phyloP scores from a whole-genome alignment of 2,888 invertebrate genomes.

The Rhopalosiphum nymphaeae region DNA sequence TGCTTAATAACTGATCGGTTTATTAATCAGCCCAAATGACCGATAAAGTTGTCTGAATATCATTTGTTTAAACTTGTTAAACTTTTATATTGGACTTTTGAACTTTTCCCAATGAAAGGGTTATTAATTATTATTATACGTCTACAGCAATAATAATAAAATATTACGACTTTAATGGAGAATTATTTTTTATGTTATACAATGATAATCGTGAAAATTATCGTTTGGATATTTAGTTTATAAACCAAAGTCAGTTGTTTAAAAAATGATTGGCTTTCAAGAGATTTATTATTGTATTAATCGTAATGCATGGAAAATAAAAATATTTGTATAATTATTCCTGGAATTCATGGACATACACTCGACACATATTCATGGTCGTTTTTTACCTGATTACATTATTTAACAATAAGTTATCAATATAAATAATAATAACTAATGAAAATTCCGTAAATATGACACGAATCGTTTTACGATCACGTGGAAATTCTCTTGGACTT shows the following conservation, averaged over 20 bases:
- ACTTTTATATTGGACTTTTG: constrained; percentile 17
- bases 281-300: not conserved
- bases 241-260: not conserved
- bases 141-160: not conserved
- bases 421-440: constrained; percentile 20
- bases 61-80: constrained; percentile 6
- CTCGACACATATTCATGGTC: not conserved
- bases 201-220: not conserved
- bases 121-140: not conserved
- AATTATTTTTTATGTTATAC: not conserved
- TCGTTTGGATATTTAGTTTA: not conserved
- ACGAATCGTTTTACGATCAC: constrained; percentile 22
- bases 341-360: not conserved
- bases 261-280: not conserved
- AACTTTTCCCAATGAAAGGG: constrained; percentile 13
- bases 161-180: not conserved
- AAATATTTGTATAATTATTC: not conserved
- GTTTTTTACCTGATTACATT: not conserved
- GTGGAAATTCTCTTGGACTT: not conserved
- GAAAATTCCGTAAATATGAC: not conserved
- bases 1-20: not conserved
- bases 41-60: not conserved
- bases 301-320: not conserved
- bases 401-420: not conserved
- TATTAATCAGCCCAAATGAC: not conserved